Conservation (phyloP, 2,888 invertebrate genomes). For the Scaptomyza flava region DNA sequence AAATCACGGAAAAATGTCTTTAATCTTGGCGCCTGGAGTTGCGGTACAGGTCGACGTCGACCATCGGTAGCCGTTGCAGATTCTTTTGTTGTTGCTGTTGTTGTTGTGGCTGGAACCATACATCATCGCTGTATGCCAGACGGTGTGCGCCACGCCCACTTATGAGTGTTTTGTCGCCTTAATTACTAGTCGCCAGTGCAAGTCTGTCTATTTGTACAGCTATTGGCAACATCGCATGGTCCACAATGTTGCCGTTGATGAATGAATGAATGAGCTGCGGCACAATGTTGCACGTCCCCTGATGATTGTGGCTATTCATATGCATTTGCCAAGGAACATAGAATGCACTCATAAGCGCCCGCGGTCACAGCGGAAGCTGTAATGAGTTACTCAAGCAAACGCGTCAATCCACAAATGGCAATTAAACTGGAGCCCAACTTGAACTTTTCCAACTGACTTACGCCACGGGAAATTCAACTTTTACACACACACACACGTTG, state of each 20-base stretch:
- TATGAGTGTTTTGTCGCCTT: slow-evolving; percentile 77
- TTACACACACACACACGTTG: slow-evolving; percentile 39
- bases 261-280: slow-evolving; percentile 55
- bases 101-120: slow-evolving; percentile 46
- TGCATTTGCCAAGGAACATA: slow-evolving; percentile 74
- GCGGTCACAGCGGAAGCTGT: slow-evolving; percentile 73
- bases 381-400: slow-evolving; percentile 73
- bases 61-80: slow-evolving; percentile 27
- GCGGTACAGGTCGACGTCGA: slow-evolving; percentile 34
- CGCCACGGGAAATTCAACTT: slow-evolving; percentile 25
- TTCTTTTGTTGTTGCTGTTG: slow-evolving; percentile 23
- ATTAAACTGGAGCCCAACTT: slow-evolving; percentile 53
- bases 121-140: slow-evolving; percentile 64
- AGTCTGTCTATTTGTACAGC: slow-evolving; percentile 64
- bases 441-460: slow-evolving; percentile 15
- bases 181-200: slow-evolving; percentile 66
- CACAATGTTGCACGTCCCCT: slow-evolving; percentile 32
- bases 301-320: slow-evolving; percentile 57
- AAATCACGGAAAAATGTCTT: slow-evolving; percentile 77
- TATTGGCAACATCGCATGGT: slow-evolving; percentile 34
- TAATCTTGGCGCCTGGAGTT: slow-evolving; percentile 71
- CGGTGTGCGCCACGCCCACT: slow-evolving; percentile 65
- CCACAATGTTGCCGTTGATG: slow-evolving; percentile 56
- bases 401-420: slow-evolving; percentile 62
- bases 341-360: slow-evolving; percentile 55